These are phyloP conservation scores for Drosophila paulistorum DNA, from an alignment of 1,140 invertebrate genomes.

Conservation along the genomic window DNA sequence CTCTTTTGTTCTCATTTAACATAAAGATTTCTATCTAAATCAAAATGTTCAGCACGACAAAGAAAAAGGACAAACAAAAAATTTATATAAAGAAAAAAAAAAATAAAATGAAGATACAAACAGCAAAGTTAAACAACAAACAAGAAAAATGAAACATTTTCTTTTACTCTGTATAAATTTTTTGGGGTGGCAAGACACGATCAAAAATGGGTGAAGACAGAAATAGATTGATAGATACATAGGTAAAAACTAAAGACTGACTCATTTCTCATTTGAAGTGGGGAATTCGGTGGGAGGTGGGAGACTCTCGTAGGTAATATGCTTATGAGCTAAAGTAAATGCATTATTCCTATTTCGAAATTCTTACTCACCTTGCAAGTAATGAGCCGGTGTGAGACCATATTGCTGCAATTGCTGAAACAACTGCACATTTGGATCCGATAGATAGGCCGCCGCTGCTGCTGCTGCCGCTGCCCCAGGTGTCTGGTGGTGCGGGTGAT, in stretches of 20 bases:
- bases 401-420: constrained; percentile 91
- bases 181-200: constrained; percentile 36
- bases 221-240: constrained; percentile 33
- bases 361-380: constrained; percentile 84
- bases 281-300: not conserved
- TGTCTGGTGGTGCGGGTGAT: constrained; percentile 35
- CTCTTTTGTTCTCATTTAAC: not conserved
- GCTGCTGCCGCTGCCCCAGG: constrained; percentile 58
- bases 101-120: constrained; percentile 10
- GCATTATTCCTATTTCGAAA: not conserved
- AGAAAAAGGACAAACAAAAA: not conserved
- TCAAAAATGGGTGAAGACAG: constrained; percentile 52
- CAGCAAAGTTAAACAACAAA: constrained; percentile 9
- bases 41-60: not conserved
- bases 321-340: constrained; percentile 8
- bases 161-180: not conserved
- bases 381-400: constrained; percentile 89
- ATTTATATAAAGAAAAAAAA: not conserved
- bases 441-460: constrained; percentile 70
- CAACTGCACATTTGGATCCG: constrained; percentile 86
- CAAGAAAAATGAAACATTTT: constrained; percentile 13
- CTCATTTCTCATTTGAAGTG: constrained; percentile 22
- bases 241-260: constrained; percentile 43
- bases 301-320: not conserved
- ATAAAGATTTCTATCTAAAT: constrained; percentile 1